These are phyloP conservation scores for Venustaconcha ellipsiformis DNA, from an alignment of 1,140 invertebrate species.

Conservation along the genomic window DNA sequence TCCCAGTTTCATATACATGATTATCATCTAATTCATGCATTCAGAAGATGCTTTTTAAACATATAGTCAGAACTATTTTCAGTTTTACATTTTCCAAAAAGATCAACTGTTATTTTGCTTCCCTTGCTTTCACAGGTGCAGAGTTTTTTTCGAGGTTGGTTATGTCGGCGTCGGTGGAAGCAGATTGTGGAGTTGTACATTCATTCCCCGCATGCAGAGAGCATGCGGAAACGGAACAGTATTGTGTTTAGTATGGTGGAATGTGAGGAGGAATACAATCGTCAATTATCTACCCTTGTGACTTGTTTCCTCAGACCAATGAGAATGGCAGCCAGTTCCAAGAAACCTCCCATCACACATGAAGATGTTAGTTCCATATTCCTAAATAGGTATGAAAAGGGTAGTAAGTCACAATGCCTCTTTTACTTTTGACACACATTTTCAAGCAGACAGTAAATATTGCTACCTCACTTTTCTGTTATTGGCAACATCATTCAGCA, in stretches of 20 bases:
- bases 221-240: conserved; percentile 93
- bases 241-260: conserved; percentile 79
- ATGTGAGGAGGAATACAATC: conserved; percentile 82
- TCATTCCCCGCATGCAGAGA: conserved; percentile 93
- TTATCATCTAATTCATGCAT: no score
- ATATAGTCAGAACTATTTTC: no score
- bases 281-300: conserved; percentile 91
- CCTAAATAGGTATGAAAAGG: conserved; percentile 77
- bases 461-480: no score
- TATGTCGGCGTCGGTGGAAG: conserved; percentile 93
- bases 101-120: no score
- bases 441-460: no score
- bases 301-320: conserved; percentile 93
- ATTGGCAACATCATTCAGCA: no score
- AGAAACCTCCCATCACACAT: conserved; percentile 92
- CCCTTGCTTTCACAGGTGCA: conserved; percentile 73
- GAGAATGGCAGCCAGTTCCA: conserved; percentile 91
- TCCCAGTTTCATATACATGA: no score
- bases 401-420: neutral
- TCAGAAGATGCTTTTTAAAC: no score
- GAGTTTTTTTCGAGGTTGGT: conserved; percentile 94
- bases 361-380: conserved; percentile 97
- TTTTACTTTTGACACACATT: neutral
- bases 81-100: no score
- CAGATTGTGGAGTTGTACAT: conserved; percentile 97